A percentile compares a stretch with the other conserved stretches of the same genome.
Evolutionary conservation across 1,140 invertebrate genomes (phyloP).

Genomic region (Atta cephalotes): DNA sequence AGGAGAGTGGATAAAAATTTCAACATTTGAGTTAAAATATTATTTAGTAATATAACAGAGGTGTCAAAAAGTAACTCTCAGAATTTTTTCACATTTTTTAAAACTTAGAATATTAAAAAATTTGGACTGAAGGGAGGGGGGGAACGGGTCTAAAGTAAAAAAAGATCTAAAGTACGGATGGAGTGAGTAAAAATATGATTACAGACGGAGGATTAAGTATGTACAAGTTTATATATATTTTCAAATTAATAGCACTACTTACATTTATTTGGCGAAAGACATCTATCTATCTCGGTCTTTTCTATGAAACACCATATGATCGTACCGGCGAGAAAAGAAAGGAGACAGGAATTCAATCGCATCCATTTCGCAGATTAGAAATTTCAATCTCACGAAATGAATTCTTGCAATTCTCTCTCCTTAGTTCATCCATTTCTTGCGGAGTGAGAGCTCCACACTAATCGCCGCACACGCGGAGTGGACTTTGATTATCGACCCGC

Average conservation of each 20-base stretch:
- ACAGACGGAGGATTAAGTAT: not conserved
- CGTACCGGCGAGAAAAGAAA: not conserved
- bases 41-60: no score
- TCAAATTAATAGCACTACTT: not conserved
- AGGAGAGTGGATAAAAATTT: no score
- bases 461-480: conserved; percentile 33
- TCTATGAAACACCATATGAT: not conserved
- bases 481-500: conserved; percentile 57
- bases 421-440: conserved; percentile 40
- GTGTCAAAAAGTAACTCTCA: no score
- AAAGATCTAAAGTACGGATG: no score
- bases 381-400: conserved; percentile 44
- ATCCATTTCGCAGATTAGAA: conserved; percentile 30
- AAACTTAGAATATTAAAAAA: no score
- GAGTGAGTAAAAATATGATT: no score
- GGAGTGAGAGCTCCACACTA: conserved; percentile 38
- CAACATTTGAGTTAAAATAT: no score
- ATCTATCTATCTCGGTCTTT: not conserved
- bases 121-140: no score
- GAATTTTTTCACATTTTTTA: no score
- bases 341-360: conserved; percentile 21
- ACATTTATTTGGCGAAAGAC: not conserved
- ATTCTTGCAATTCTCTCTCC: conserved; percentile 4
- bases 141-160: no score
- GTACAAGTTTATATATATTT: not conserved